Evolutionary conservation across 2,113 vertebrate species (phyloP), one percentile per base, ranked within the genome.

Genomic region (Myrmophylax atrothorax): DNA sequence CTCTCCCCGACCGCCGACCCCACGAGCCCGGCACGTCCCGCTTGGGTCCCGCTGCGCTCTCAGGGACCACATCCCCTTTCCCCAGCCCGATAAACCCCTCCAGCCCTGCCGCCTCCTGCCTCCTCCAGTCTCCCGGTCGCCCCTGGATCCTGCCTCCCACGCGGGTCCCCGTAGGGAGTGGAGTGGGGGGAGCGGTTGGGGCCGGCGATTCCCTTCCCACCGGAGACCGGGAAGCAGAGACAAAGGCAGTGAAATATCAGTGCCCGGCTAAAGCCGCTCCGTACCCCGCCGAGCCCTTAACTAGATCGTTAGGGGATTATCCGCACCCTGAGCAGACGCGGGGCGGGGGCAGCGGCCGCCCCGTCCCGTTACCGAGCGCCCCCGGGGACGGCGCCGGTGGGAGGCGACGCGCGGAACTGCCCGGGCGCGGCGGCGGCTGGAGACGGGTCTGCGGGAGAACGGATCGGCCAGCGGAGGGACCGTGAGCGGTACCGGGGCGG

Each of bases 301-400:
- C 89, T 69, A 59, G 90, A 94, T 96, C 63, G 78, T 94, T 96
- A 95, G 76, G n/a, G 77, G 93, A 92, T 96, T 91, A 96, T 86
- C 91, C 59, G 64, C 60, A 58, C 76, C 84, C 89, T 62, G 33
- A 75, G 68, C 75, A 69, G 81, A 50, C 31, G 29, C 42, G 44
- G 85, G 78, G 40, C 58, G 56, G 46, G 79, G 80, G 44, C 70
- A 40, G 56, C 67, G 63, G 63, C 78, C 79, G 62, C 74, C 69
- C 94, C 87, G 91, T 84, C 84, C 95, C 89, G 77, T 77, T 91
- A 82, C 84, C 50, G 87, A 60, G 74, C 18, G 82, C 25, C 87
- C 47, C 64, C 40, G 87, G 88, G 91, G 40, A 67, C 49, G 56
- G 60, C 64, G 24, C 59, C 87, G 35, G 91, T 63, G 89, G 63